Percentiles rank a stretch among this genome's conserved stretches.
Evolutionary conservation across 2,113 vertebrate species (phyloP).

Genomic region (Trematomus loennbergii): DNA sequence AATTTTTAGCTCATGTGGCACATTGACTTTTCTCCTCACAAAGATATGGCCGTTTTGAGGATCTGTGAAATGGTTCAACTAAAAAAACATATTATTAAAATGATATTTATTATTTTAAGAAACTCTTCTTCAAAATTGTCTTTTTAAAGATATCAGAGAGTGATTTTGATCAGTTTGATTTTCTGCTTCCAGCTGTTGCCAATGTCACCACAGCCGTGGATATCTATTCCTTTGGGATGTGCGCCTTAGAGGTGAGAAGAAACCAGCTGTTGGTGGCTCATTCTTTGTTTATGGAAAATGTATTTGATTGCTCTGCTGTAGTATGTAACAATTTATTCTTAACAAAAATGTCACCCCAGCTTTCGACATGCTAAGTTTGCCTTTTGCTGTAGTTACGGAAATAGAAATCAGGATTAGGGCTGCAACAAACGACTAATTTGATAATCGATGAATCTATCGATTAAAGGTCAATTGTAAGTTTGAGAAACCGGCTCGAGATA

Average conservation of each 20-base stretch:
- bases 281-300: neutral
- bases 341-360: neutral
- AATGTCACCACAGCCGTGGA: slow-evolving; percentile 98
- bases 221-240: slow-evolving; percentile 99
- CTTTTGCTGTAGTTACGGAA: neutral
- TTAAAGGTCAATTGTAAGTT: no score
- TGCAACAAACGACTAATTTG: no score
- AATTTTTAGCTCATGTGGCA: no score
- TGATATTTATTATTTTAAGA: no score
- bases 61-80: no score
- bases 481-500: no score
- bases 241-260: slow-evolving; percentile 94
- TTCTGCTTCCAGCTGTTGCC: slow-evolving; percentile 85
- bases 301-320: neutral
- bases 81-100: no score
- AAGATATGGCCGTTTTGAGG: no score
- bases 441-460: no score
- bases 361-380: neutral
- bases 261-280: neutral
- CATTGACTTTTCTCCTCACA: no score
- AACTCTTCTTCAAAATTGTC: no score
- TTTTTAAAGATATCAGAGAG: neutral
- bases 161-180: slow-evolving; percentile 21
- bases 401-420: neutral
- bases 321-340: neutral